A percentile compares a stretch with the other conserved stretches of the same genome.
Evolutionary conservation across 2,888 invertebrate genomes (phyloP).

Genomic region (Cryptus viduatorius): DNA sequence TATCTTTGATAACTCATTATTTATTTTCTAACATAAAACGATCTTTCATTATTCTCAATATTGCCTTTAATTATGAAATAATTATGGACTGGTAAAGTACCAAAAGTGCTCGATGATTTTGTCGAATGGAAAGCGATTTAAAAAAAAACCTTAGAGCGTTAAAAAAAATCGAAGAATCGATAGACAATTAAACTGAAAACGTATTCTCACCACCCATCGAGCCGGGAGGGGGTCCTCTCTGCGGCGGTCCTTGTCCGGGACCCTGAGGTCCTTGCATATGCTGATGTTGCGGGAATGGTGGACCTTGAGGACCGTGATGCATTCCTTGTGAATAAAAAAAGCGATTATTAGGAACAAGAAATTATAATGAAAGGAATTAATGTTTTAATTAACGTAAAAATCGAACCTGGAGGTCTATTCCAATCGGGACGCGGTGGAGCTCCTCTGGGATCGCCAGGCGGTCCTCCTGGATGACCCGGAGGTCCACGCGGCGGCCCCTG

Average conservation of each 20-base stretch:
- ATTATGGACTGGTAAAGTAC: background rate
- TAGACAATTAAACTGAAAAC: background rate
- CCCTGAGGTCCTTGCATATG: conserved; percentile 88
- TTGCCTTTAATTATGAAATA: background rate
- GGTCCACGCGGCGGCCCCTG: conserved; percentile 85
- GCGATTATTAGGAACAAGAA: background rate
- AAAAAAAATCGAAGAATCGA: background rate
- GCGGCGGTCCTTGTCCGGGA: conserved; percentile 89
- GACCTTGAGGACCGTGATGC: conserved; percentile 88
- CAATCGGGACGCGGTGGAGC: conserved; percentile 89
- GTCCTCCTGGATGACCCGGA: conserved; percentile 86
- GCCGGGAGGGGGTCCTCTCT: conserved; percentile 87
- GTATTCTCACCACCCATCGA: conserved; percentile 82
- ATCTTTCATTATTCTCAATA: background rate
- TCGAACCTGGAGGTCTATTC: conserved; percentile 89
- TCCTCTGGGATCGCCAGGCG: conserved; percentile 87
- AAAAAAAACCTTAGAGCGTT: no score
- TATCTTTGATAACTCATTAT: background rate
- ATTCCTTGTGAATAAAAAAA: conserved; percentile 82
- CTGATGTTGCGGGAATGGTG: conserved; percentile 86
- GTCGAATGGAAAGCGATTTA: background rate
- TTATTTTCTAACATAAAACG: background rate
- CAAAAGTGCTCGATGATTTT: background rate
- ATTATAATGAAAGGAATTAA: conserved; percentile 29
- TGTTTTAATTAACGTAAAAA: conserved; percentile 16